Evolutionary conservation across 2,797 vertebrate species (phyloP).

Genomic region (Coracias cyanogaster): DNA sequence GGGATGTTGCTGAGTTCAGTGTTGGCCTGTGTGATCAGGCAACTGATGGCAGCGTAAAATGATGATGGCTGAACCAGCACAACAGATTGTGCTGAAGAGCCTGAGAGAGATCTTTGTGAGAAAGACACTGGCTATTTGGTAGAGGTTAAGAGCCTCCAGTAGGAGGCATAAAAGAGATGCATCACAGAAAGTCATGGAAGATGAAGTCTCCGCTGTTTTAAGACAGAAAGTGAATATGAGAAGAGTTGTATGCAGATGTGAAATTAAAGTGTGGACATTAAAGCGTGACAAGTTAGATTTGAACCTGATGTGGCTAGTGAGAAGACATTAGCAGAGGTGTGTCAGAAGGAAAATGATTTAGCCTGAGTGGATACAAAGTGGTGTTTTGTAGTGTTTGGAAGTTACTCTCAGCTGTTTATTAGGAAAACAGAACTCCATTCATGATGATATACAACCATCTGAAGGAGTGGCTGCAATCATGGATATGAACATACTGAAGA

Average conservation of each 20-base stretch:
- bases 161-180: not conserved
- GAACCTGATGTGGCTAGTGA: not conserved
- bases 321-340: not conserved
- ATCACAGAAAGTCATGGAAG: not conserved
- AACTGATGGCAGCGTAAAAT: too few relatives aligned
- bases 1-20: too few relatives aligned
- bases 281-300: not conserved
- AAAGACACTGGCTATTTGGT: not conserved
- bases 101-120: not conserved
- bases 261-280: not conserved
- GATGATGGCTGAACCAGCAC: too few relatives aligned
- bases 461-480: not conserved
- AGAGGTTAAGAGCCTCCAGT: not conserved
- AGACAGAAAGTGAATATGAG: not conserved
- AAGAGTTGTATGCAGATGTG: not conserved
- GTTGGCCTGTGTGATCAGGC: too few relatives aligned
- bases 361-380: not conserved
- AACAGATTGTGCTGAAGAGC: not conserved
- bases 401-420: not conserved
- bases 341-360: not conserved
- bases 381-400: not conserved
- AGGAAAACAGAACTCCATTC: not conserved
- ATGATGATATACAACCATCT: not conserved
- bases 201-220: not conserved
- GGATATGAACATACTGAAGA: not conserved